Evolutionary conservation across 2,113 vertebrate genomes (phyloP), one percentile per base, ranked within the genome.

Genomic region (Proteles cristata): DNA sequence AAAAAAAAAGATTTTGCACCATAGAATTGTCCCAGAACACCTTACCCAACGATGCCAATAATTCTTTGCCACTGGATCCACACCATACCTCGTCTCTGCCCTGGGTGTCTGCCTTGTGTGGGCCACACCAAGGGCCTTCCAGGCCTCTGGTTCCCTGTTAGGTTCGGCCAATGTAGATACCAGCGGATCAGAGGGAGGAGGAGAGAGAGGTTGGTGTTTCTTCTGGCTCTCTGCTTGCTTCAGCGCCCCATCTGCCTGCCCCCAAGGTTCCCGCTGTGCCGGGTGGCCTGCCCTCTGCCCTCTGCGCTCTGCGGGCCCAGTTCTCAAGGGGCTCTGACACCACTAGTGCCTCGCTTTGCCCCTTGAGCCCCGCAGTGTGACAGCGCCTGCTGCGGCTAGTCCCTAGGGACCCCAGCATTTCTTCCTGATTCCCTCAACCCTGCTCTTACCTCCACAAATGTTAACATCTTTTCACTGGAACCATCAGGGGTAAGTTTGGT

Each of bases 271-370:
- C 4, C 31, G 17, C 4, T 31, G 28, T 39, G 15, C 53, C 23
- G 8, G 63, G 33, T 4, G 35, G n/a, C 39, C 79, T n/a, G 39
- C 77, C 21, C 55, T 43, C 50, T n/a, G 35, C 23, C 17, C 23
- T 39, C 76, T 4, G 0, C 0, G n/a, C 23, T 39, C 76, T 4
- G 0, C 0, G n/a, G 48, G 45, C 69, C 55, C 33, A 19, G 17
- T 53, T 35, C 73, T 63, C 85, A 6, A 4, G 0, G 33, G 80
- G n/a, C 28, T 65, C 48, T 4, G 21, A 16, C 4, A 35, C 31
- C 58, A 11, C 8, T 0, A 21, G 14, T 21, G 31, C 31, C 39
- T 35, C 7, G 9, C 63, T 45, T 55, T 16, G 0, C 17, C 7
- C 35, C 65, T 33, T 33, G 61, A 73, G 43, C 69, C 33, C 17